These are phyloP conservation scores for Cossypha polioptera DNA, from an alignment of 2,797 vertebrate species.

Conservation along the genomic window DNA sequence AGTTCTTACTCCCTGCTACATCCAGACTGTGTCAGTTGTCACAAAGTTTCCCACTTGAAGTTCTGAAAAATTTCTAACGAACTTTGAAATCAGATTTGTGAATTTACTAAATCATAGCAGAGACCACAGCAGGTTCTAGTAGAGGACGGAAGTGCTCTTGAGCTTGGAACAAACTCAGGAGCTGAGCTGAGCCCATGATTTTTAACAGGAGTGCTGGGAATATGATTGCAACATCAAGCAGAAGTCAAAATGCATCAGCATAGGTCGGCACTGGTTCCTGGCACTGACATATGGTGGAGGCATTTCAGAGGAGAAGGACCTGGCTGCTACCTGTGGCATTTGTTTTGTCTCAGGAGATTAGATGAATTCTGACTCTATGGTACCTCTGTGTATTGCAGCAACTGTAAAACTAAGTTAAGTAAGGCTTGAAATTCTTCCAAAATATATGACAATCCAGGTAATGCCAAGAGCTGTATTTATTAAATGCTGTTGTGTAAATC, in stretches of 20 bases:
- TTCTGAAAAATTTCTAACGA: neutral
- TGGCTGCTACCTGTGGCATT: slow-evolving; percentile 1
- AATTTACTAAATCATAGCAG: neutral
- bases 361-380: neutral
- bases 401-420: neutral
- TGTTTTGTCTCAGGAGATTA: neutral
- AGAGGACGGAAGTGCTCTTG: neutral
- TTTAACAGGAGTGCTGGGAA: neutral
- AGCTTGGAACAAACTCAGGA: neutral
- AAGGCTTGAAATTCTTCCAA: neutral
- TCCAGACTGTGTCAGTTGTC: neutral
- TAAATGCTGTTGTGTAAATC: neutral
- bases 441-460: neutral
- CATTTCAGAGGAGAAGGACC: neutral
- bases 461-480: neutral
- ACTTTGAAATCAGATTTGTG: neutral
- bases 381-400: neutral
- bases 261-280: neutral
- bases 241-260: neutral
- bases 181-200: neutral
- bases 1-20: neutral
- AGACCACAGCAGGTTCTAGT: neutral
- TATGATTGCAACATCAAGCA: neutral
- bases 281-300: fast-evolving
- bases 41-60: neutral